Percentiles rank a stretch among this genome's conserved stretches.
Conservation (phyloP, 2,888 invertebrate genomes). For the Sthenelais limicola region DNA sequence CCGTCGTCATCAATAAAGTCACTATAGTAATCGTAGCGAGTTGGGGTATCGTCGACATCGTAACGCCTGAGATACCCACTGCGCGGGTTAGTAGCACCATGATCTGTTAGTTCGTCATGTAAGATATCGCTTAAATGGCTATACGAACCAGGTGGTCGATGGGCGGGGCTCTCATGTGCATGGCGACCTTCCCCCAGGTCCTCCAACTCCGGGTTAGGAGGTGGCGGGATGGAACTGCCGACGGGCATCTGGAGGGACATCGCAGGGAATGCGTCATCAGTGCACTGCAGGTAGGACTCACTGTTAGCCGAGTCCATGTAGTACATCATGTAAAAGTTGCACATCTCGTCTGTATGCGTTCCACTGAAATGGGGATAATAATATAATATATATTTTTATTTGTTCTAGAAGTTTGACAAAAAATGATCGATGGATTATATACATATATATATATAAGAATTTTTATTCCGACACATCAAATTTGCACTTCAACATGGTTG, state of each 20-base stretch:
- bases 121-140: background rate
- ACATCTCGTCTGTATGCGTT: constrained; percentile 72
- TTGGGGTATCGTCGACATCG: constrained; percentile 11
- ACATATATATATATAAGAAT: constrained; percentile 21
- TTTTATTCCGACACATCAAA: background rate
- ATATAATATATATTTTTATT: background rate
- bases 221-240: constrained; percentile 72
- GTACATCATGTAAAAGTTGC: constrained; percentile 73
- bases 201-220: constrained; percentile 73
- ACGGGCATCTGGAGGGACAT: constrained; percentile 67
- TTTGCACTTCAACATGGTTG: background rate
- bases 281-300: constrained; percentile 55
- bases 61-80: background rate
- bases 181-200: constrained; percentile 61
- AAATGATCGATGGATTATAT: background rate
- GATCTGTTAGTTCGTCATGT: background rate
- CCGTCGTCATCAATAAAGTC: background rate
- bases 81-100: constrained; percentile 17
- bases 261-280: constrained; percentile 54
- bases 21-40: constrained; percentile 12
- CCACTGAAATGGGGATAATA: constrained; percentile 54
- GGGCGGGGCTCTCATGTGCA: constrained; percentile 12
- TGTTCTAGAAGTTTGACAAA: background rate
- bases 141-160: background rate
- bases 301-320: constrained; percentile 61